Percentiles rank a stretch among this genome's conserved stretches.
phyloP scores from a whole-genome alignment of 2,888 invertebrate species.

The Heliconius erato region DNA sequence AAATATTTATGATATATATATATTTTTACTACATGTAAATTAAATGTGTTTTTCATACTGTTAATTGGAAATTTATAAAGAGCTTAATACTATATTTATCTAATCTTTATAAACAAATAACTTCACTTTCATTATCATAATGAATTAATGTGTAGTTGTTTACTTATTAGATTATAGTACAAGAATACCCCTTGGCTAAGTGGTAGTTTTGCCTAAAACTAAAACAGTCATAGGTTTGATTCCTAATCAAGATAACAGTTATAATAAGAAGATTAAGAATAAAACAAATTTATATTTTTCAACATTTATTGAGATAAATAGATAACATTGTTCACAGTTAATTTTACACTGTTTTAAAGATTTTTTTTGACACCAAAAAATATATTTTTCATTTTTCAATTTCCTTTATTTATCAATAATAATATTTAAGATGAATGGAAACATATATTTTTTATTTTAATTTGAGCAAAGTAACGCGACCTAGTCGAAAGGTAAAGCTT shows the following conservation, averaged over 20 bases:
- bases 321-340: constrained; percentile 11
- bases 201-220: background rate
- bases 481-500: constrained; percentile 8
- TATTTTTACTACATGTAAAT: too few species aligned
- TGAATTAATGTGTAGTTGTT: background rate
- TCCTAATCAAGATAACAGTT: background rate
- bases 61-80: background rate
- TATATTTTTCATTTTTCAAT: background rate
- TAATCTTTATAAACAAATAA: background rate
- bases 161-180: background rate
- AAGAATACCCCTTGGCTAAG: background rate
- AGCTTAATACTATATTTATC: background rate
- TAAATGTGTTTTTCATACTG: background rate
- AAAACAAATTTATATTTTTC: constrained; percentile 10
- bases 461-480: constrained; percentile 1
- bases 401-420: background rate
- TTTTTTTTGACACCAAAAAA: constrained; percentile 18
- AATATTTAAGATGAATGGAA: background rate
- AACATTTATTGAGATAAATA: constrained; percentile 21
- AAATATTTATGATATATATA: too few species aligned
- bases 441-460: background rate
- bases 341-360: background rate
- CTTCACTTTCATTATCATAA: background rate
- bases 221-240: background rate
- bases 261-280: background rate